phyloP scores from a whole-genome alignment of 2,113 vertebrate species.

The Semnornis frantzii region DNA sequence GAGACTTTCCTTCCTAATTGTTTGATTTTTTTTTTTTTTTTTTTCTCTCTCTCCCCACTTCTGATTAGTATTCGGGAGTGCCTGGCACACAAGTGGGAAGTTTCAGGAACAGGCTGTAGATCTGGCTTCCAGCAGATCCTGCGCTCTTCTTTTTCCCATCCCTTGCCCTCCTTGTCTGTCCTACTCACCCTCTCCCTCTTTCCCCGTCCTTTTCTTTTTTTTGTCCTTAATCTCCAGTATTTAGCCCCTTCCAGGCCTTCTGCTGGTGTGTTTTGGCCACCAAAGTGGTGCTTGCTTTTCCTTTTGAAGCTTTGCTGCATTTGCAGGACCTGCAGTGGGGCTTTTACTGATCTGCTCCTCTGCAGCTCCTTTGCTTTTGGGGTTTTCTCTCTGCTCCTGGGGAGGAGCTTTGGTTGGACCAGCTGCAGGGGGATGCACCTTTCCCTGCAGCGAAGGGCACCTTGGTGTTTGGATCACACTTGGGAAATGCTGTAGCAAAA shows the following conservation, averaged over 20 bases:
- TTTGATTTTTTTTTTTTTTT: background rate
- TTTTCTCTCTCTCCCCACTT: background rate
- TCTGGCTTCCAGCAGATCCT: background rate
- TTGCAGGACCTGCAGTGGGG: background rate
- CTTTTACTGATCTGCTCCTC: background rate
- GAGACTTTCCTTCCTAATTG: constrained; percentile 66
- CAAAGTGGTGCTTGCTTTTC: background rate
- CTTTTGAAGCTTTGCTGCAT: background rate
- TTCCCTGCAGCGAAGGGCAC: background rate
- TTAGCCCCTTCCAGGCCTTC: background rate
- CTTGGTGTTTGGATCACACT: background rate
- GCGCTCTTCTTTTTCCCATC: background rate
- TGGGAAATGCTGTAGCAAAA: rapidly evolving
- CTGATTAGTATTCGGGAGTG: constrained; percentile 62
- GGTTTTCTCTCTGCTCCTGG: background rate
- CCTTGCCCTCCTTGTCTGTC: background rate
- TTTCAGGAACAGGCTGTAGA: constrained; percentile 4
- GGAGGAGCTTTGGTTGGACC: background rate
- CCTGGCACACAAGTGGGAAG: background rate
- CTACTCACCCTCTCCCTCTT: background rate
- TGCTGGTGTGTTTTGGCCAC: background rate
- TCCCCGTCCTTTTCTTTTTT: background rate
- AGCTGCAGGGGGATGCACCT: background rate
- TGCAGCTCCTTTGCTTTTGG: background rate
- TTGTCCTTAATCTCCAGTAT: background rate